Evolutionary conservation across 1,140 invertebrate species (phyloP).

Genomic region (Oppia nitens): DNA sequence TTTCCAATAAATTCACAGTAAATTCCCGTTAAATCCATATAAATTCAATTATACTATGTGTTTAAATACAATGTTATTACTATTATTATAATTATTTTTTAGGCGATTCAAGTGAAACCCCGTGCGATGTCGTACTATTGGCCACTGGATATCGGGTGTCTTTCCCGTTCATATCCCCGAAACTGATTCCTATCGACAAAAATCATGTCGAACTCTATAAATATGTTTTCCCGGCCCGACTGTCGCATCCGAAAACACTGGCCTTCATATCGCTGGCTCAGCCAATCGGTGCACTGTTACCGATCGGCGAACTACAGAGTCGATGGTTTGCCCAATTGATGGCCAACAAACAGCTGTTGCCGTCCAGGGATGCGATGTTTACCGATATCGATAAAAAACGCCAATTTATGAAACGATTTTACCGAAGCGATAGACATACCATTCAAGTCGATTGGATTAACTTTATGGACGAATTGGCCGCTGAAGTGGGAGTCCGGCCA

Average conservation of each 20-base stretch:
- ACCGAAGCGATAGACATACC: conserved; percentile 29
- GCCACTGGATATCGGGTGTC: conserved; percentile 29
- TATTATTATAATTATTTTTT: conserved; percentile 9
- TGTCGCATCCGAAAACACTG: conserved; percentile 25
- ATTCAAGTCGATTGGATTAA: conserved; percentile 30
- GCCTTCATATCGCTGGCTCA: conserved; percentile 37
- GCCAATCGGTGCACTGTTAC: conserved; percentile 34
- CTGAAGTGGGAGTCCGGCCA: conserved; percentile 26
- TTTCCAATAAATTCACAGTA: too few species aligned
- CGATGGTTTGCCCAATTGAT: conserved; percentile 27
- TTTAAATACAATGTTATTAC: not conserved
- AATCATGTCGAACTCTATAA: conserved; percentile 18
- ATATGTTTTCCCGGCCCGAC: conserved; percentile 14
- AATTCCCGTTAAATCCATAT: too few species aligned
- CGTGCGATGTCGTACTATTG: conserved; percentile 26
- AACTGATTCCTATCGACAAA: conserved; percentile 16
- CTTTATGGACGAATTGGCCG: conserved; percentile 30
- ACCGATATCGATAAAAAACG: conserved; percentile 27
- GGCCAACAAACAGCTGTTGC: conserved; percentile 17
- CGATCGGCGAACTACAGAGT: conserved; percentile 36
- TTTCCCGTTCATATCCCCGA: conserved; percentile 28
- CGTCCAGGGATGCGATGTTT: conserved; percentile 25
- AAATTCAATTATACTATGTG: too few species aligned
- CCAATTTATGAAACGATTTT: conserved; percentile 23
- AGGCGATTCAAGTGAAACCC: conserved; percentile 21